phyloP scores from a whole-genome alignment of 2,113 vertebrate genomes.

The Perognathus longimembris region DNA sequence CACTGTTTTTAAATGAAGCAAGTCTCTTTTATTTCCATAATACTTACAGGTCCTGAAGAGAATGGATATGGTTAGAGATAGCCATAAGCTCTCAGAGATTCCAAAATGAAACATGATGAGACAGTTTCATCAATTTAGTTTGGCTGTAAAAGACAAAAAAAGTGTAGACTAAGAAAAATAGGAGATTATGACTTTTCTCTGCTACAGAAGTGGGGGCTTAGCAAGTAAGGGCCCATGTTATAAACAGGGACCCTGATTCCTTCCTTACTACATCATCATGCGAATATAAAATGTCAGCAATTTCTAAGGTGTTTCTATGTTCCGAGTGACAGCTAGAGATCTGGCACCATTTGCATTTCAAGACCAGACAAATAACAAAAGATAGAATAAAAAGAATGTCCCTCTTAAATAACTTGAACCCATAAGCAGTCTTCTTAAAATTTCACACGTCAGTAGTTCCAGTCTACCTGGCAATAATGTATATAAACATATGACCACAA shows the following conservation, averaged over 20 bases:
- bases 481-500: not conserved
- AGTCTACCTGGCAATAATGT: no score
- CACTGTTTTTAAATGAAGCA: constrained; percentile 38
- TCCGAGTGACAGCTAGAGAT: not conserved
- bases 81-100: not conserved
- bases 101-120: not conserved
- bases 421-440: not conserved
- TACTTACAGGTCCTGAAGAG: not conserved
- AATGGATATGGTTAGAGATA: not conserved
- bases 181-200: not conserved
- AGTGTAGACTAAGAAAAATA: not conserved
- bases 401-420: not conserved
- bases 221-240: not conserved
- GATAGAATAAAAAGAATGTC: not conserved
- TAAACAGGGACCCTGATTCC: not conserved
- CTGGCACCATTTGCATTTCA: not conserved
- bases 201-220: not conserved
- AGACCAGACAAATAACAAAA: not conserved
- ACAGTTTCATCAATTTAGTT: not conserved
- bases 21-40: not conserved
- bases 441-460: not conserved
- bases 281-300: not conserved
- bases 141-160: not conserved
- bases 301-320: not conserved
- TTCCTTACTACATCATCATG: not conserved